A percentile compares a stretch with the other conserved stretches of the same genome.
Conservation (phyloP, 2,888 invertebrate species). For the Mythimna lalbum region DNA sequence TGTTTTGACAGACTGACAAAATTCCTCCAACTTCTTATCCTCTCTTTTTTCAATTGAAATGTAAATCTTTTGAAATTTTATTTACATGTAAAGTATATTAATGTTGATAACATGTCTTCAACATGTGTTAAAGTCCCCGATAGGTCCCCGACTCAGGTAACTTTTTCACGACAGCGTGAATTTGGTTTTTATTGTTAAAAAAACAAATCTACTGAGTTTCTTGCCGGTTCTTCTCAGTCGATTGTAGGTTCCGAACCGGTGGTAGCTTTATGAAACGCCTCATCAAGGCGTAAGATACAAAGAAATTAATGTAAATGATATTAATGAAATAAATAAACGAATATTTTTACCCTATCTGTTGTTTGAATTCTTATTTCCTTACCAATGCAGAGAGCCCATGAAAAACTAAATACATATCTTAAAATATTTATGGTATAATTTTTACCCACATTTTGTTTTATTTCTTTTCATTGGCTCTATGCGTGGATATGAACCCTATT, state of each 20-base stretch:
- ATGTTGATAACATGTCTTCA: conserved; percentile 33
- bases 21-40: neutral
- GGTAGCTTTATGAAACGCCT: conserved; percentile 60
- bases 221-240: conserved; percentile 88
- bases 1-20: conserved; percentile 26
- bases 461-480: conserved; percentile 19
- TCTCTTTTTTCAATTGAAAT: conserved; percentile 3
- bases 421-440: neutral
- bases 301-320: conserved; percentile 27
- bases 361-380: conserved; percentile 71
- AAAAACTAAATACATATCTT: neutral
- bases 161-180: conserved; percentile 41
- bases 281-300: conserved; percentile 18
- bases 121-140: conserved; percentile 33
- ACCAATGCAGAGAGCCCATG: conserved; percentile 1
- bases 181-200: conserved; percentile 10
- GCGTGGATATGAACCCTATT: conserved; percentile 10
- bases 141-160: conserved; percentile 63
- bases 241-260: conserved; percentile 84
- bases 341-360: conserved; percentile 64
- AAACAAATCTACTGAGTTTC: conserved; percentile 81
- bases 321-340: conserved; percentile 49
- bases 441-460: too few species aligned
- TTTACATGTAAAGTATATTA: neutral
- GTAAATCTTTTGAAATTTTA: neutral